Evolutionary conservation across 2,797 vertebrate genomes (phyloP).

Genomic region (Psittacula echo): DNA sequence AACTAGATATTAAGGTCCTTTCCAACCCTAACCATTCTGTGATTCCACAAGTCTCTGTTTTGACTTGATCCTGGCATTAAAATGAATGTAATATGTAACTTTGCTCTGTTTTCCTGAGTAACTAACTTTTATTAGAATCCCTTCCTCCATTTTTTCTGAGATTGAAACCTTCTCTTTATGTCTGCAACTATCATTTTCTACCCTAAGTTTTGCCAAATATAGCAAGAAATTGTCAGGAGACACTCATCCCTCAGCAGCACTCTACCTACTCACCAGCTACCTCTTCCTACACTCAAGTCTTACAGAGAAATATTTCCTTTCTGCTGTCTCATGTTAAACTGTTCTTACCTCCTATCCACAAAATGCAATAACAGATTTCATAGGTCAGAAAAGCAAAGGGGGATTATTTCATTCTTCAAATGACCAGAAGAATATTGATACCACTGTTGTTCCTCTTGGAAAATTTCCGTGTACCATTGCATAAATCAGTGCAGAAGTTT

Average conservation of each 20-base stretch:
- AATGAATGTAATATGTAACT: not conserved
- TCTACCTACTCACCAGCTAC: not conserved
- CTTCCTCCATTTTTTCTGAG: not conserved
- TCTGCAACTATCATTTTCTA: not conserved
- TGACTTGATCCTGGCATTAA: not conserved
- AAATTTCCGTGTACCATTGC: not conserved
- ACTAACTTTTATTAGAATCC: not conserved
- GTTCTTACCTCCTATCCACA: not conserved
- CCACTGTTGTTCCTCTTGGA: not conserved
- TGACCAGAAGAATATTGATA: not conserved
- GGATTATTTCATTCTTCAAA: not conserved
- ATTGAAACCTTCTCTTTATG: not conserved
- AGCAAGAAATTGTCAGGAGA: constrained; percentile 12
- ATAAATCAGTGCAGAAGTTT: not conserved
- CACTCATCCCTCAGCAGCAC: not conserved
- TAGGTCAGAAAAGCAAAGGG: not conserved
- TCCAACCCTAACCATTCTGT: not conserved
- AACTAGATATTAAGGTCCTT: not conserved
- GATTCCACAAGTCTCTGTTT: not conserved
- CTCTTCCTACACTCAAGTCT: not conserved
- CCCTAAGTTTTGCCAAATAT: not conserved
- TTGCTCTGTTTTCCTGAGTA: not conserved
- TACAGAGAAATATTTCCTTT: not conserved
- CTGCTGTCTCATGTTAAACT: not conserved
- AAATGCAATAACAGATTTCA: not conserved